A percentile compares a stretch with the other conserved stretches of the same genome.
phyloP scores from a whole-genome alignment of 2,888 invertebrate species.

The Xanthia togata region DNA sequence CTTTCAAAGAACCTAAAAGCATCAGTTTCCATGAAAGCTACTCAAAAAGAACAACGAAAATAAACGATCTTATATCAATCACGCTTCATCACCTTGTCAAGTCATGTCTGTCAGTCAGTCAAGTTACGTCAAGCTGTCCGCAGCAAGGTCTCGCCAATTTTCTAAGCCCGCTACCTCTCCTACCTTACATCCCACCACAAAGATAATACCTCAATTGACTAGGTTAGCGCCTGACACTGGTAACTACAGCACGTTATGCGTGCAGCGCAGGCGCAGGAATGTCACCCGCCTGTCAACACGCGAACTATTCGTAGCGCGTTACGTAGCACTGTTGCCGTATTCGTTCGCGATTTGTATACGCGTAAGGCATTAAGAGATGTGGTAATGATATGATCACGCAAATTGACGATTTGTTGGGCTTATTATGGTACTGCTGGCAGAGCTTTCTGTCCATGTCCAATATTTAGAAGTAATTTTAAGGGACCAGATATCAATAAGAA shows the following conservation, averaged over 20 bases:
- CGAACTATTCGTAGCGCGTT: slow-evolving; percentile 48
- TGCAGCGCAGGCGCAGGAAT: slow-evolving; percentile 59
- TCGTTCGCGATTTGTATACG: slow-evolving; percentile 57
- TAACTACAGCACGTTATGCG: slow-evolving; percentile 51
- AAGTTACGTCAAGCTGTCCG: not conserved
- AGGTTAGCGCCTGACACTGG: slow-evolving; percentile 55
- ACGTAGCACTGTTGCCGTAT: slow-evolving; percentile 56
- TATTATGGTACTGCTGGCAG: not conserved
- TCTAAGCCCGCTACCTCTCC: slow-evolving; percentile 12
- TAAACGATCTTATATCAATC: not conserved
- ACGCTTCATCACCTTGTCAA: not conserved
- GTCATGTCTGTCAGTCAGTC: no score
- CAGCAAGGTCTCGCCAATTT: not conserved
- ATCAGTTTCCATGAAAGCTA: not conserved
- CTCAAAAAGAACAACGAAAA: not conserved
- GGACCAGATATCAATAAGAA: not conserved
- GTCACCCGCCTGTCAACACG: slow-evolving; percentile 54
- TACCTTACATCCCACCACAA: slow-evolving; percentile 5
- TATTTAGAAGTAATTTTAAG: no score
- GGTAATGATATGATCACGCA: slow-evolving; percentile 36
- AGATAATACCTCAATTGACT: slow-evolving; percentile 48
- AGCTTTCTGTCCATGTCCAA: not conserved
- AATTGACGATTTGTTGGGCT: slow-evolving; percentile 15
- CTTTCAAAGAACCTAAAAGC: not conserved
- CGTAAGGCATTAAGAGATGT: slow-evolving; percentile 22